Percentiles rank a stretch among this genome's conserved stretches.
phyloP scores from a whole-genome alignment of 2,888 invertebrate genomes.

The Tanytarsus gracilentus region DNA sequence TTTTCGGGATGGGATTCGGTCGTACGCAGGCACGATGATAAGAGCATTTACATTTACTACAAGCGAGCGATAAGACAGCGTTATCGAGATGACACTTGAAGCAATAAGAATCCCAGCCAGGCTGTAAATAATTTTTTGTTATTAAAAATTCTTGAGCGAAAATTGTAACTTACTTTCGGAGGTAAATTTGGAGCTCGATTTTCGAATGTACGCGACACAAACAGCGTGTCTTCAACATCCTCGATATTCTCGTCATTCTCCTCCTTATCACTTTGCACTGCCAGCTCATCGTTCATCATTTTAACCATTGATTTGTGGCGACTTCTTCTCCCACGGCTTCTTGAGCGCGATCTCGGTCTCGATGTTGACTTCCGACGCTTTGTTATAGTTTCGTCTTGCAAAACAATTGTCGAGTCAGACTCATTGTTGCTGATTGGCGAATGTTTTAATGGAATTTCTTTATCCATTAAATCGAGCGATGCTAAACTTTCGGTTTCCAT shows the following conservation, averaged over 20 bases:
- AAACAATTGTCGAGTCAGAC: not conserved
- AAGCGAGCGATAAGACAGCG: constrained; percentile 49
- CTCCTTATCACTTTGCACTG: not conserved
- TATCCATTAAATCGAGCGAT: not conserved
- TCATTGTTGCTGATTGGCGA: not conserved
- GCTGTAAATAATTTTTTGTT: constrained; percentile 36
- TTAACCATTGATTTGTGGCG: not conserved
- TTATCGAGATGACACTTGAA: constrained; percentile 82
- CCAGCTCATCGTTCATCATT: not conserved
- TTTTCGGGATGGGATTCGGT: constrained; percentile 43
- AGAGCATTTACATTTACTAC: constrained; percentile 75
- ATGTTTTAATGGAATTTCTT: not conserved
- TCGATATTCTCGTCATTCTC: constrained; percentile 34
- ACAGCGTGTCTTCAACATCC: constrained; percentile 25
- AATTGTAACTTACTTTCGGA: constrained; percentile 6
- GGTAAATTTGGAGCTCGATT: not conserved
- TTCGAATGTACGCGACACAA: not conserved
- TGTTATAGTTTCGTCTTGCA: not conserved
- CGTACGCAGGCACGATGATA: constrained; percentile 61
- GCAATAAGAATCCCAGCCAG: constrained; percentile 67
- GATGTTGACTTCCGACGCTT: constrained; percentile 17
- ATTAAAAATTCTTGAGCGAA: not conserved
- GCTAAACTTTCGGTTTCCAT: not conserved
- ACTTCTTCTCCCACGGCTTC: not conserved
- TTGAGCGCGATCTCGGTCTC: not conserved